Evolutionary conservation across 2,888 invertebrate genomes (phyloP).

Genomic region (Ormyrus nitidulus): DNA sequence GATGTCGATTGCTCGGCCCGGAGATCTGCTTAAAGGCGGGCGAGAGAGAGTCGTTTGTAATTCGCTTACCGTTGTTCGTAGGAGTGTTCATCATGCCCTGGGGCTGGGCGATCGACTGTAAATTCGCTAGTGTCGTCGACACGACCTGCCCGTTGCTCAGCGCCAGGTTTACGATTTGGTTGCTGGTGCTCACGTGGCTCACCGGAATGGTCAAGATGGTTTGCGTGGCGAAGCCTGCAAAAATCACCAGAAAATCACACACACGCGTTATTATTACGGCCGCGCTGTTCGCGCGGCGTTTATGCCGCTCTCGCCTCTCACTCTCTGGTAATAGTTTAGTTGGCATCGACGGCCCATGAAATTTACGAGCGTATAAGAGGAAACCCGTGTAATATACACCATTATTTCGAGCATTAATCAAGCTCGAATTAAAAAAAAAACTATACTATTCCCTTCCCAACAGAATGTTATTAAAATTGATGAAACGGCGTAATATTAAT

Average conservation of each 20-base stretch:
- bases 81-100: constrained; percentile 80
- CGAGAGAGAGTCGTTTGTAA: constrained; percentile 31
- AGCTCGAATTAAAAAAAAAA: background rate
- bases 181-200: constrained; percentile 85
- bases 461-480: background rate
- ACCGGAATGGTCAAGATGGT: constrained; percentile 97
- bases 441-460: background rate
- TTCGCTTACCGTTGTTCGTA: constrained; percentile 74
- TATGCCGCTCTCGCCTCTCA: background rate
- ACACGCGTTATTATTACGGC: no score
- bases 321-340: background rate
- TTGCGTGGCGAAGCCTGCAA: constrained; percentile 92
- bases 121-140: constrained; percentile 88
- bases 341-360: background rate
- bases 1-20: background rate
- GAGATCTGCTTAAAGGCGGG: constrained; percentile 20
- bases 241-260: no score
- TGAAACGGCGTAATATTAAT: constrained; percentile 2
- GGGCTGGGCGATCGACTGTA: constrained; percentile 86
- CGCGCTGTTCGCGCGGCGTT: background rate
- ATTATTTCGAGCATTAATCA: no score
- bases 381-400: no score
- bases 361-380: no score
- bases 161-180: constrained; percentile 87
- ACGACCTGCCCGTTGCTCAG: constrained; percentile 91